Base-by-base conservation (phyloP, 2,888 invertebrate genomes). In the Bombylius discolor region DNA sequence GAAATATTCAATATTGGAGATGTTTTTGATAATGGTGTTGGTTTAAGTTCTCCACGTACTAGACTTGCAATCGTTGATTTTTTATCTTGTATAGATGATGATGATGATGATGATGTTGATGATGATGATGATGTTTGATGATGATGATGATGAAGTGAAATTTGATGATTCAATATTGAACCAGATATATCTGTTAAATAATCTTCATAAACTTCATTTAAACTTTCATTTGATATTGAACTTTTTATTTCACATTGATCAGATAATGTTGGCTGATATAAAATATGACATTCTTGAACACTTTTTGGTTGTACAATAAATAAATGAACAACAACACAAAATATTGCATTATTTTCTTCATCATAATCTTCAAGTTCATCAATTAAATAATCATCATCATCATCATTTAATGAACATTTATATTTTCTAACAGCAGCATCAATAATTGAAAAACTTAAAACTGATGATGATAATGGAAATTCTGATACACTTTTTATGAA, bases 261-360 rank as follows among this genome's bases (percentile, higher is more conserved):
- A 6, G 64, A 57, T 5, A 68, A 64, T 9, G 77, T 76, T 52
- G 79, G 78, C 58, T 75, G 65, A 71, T 83, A 86, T 5, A 82
- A 79, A 50, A 91, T 84, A 63, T 83, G 80, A 62, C 88, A 85
- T 68, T 92, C 89, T 74, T 94, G 93, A 59, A 95, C 77, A 5
- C 91, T 89, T 73, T 90, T 91, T 36, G 90, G 89, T 68, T 92
- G 90, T 59, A 93, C 87, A 60, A 90, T 80, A 72, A 86, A 87
- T 79, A 92, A 79, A 56, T 69, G 72, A 53, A 78, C 71, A 51
- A 78, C 78, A 45, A 77, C 70, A 48, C 78, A 78, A 55, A 79
- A 78, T 44, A 71, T 71, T 9, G 78, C 78, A 53, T 79, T 81
- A 1, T 73, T 77, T 42, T 77, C 78, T 60, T 79, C 78, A 55